Conservation (phyloP, 2,888 invertebrate species). For the Nephrocerus scutellatus region DNA sequence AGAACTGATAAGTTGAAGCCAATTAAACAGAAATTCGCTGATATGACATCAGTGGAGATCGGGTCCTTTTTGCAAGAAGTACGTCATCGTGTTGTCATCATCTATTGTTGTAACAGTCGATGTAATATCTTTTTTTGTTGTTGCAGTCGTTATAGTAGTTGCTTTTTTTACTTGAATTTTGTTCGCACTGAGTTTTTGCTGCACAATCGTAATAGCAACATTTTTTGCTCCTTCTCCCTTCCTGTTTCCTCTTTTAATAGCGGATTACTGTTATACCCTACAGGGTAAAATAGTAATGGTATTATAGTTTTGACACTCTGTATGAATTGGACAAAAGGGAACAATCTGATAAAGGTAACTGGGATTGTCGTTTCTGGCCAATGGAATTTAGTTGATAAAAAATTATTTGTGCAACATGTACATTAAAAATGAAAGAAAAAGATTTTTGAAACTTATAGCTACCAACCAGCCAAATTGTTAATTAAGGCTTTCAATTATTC, state of each 20-base stretch:
- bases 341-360: too few species aligned
- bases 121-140: constrained; percentile 3
- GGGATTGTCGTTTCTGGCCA: too few species aligned
- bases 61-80: constrained; percentile 41
- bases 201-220: background rate
- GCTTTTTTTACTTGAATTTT: constrained; percentile 8
- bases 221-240: constrained; percentile 1
- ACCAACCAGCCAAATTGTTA: too few species aligned
- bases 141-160: constrained; percentile 7
- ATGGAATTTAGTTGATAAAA: too few species aligned
- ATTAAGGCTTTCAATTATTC: too few species aligned
- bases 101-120: constrained; percentile 5
- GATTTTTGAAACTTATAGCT: too few species aligned
- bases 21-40: constrained; percentile 81
- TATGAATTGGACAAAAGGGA: too few species aligned
- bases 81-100: constrained; percentile 20
- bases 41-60: constrained; percentile 71
- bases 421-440: too few species aligned
- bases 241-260: background rate
- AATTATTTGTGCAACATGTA: too few species aligned
- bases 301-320: too few species aligned
- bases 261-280: too few species aligned
- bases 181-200: constrained; percentile 3
- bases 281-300: too few species aligned
- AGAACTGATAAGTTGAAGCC: constrained; percentile 63